Conservation (phyloP, 1,140 invertebrate species). For the Bombus haemorrhoidalis region DNA sequence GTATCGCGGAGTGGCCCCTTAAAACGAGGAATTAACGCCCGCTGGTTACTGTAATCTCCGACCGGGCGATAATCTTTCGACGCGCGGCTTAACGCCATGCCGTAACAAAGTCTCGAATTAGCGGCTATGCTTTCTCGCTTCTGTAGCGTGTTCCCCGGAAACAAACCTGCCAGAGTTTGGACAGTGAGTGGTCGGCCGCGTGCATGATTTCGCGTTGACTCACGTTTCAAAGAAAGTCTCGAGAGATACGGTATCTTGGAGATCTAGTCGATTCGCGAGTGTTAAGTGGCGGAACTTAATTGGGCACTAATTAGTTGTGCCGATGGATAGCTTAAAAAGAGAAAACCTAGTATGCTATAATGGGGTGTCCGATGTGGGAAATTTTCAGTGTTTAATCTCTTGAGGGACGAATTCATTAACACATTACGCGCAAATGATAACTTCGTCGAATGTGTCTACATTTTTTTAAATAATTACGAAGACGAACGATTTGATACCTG, state of each 20-base stretch:
- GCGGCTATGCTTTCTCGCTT: neutral
- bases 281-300: neutral
- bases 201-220: neutral
- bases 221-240: too few species aligned
- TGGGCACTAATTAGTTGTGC: neutral
- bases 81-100: conserved; percentile 11
- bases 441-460: neutral
- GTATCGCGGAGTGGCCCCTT: conserved; percentile 26
- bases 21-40: conserved; percentile 50
- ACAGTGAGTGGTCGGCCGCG: neutral
- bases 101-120: conserved; percentile 37
- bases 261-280: neutral
- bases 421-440: neutral
- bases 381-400: neutral
- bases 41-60: conserved; percentile 32
- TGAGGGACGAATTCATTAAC: neutral
- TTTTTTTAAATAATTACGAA: neutral
- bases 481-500: too few species aligned
- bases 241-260: too few species aligned
- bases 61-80: conserved; percentile 33
- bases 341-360: neutral
- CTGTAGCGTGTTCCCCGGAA: conserved; percentile 1
- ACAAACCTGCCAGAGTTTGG: neutral
- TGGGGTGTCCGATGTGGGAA: too few species aligned
- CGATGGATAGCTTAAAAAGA: neutral